Base-by-base conservation (phyloP, 2,113 vertebrate species). In the Pavo muticus region DNA sequence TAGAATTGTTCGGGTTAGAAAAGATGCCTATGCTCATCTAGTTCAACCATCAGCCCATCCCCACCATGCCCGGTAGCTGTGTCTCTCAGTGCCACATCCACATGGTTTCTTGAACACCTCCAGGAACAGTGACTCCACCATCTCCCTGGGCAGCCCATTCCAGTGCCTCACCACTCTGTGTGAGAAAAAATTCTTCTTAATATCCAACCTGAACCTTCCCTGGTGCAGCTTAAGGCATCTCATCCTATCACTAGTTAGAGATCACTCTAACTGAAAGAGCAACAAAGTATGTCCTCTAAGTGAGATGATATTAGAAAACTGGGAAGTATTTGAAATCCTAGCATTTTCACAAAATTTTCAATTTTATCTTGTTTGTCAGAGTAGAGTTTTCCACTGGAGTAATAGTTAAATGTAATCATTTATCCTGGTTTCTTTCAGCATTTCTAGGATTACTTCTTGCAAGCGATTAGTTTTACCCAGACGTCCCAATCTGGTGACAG, bases 201-300 rank as follows among this genome's bases (percentile, higher is more conserved):
- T 29, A 54, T 54, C 27, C 27, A 54, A 54, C 52, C 52, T 54
- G 52, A 54, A 29, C 14, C 52, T 54, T 15, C 27, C 27, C 13
- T 52, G 50, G 24, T 25, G 24, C 50, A 25, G 24, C 14, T 29
- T 54, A 9, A 27, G 25, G 25, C 50, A 54, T 15, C 52, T 29
- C 52, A 54, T 54, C 52, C 52, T 54, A 29, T 54, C 25, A 54
- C 14, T 16, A 29, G 27, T 42, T 14, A 18, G 13, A 65, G 71
- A 9, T 3, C 20, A 5, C 6, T 19, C 4, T 35, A 35, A 35
- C 35, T 54, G 20, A 61, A 61, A 78, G 35, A 81, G 8, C 1
- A 27, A 11, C 0, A 2, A 60, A 75, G 61, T 27, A 27, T 0
- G 0, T 30, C 2, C 14, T 71, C 25, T 70, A 23, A 59, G 20